These are phyloP conservation scores for Temnothorax ravouxi DNA, from an alignment of 2,888 invertebrate genomes.

Conservation along the genomic window DNA sequence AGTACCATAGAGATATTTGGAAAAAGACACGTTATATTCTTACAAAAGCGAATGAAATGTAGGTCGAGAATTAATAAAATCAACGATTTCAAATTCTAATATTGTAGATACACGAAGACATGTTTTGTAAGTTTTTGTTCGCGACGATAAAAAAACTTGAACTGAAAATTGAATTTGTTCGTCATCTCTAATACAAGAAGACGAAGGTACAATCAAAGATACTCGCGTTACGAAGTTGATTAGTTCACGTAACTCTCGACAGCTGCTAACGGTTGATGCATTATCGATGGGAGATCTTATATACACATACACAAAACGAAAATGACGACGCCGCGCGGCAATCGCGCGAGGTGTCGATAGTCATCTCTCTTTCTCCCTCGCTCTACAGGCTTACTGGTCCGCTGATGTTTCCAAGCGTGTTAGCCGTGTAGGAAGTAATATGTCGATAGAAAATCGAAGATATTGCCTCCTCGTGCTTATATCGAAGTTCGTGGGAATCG, in stretches of 20 bases:
- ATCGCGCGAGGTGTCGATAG: slow-evolving; percentile 74
- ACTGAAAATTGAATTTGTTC: slow-evolving; percentile 1
- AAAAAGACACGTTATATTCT: not conserved
- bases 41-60: not conserved
- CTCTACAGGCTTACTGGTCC: slow-evolving; percentile 17
- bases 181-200: not conserved
- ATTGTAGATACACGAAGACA: too few relatives aligned
- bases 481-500: slow-evolving; percentile 72
- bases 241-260: slow-evolving; percentile 67
- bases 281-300: slow-evolving; percentile 73
- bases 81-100: not conserved
- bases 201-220: slow-evolving; percentile 25
- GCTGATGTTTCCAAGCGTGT: slow-evolving; percentile 68
- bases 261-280: slow-evolving; percentile 67
- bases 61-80: not conserved
- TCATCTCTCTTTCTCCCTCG: slow-evolving; percentile 35
- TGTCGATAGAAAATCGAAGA: slow-evolving; percentile 71
- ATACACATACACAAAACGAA: slow-evolving; percentile 76
- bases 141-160: not conserved
- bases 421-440: slow-evolving; percentile 65
- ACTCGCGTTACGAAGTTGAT: slow-evolving; percentile 68
- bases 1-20: not conserved
- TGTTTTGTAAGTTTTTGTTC: not conserved
- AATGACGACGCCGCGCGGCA: slow-evolving; percentile 67
- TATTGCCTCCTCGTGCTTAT: slow-evolving; percentile 75